Evolutionary conservation across 2,888 invertebrate species (phyloP), one percentile per base, ranked within the genome.

Genomic region (Galerucella pusilla): DNA sequence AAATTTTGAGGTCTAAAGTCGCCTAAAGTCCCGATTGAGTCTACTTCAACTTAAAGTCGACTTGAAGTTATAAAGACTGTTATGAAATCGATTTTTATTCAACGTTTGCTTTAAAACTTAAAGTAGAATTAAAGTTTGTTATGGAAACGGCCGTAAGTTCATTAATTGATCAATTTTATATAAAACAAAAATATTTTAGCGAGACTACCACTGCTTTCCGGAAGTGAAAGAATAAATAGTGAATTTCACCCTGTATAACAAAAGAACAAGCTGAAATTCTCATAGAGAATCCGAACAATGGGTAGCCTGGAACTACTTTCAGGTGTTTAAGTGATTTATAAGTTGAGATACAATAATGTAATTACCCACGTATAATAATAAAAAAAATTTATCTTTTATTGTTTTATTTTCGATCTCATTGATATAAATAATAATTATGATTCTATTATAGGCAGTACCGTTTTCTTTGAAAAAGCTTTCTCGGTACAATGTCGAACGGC

Each of bases 241-340:
- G 1, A 20, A 14, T 28, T 60, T 70, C 70, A 61, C n/a, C 70
- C 70, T 63, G 70, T 70, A 70, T 6, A 42, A 67, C 14, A 61
- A 61, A 46, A 20, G 46, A n/a, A 49, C 69, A 69, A 28, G 61
- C 35, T 20, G 25, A 35, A 59, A 42, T 60, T 66, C 72, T 67
- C 66, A 72, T 66, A 67, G 72, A 72, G 46, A 67, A 72, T 60
- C 49, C 45, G 46, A 66, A 72, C 72, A 72, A 72, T 72, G 67
- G 65, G 72, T 72, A 72, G 66, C 72, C 72, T 72, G 72, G 25
- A 60, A 72, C 66, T 25, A 72, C 66, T 67, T 72, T 72, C 72
- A 72, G 74, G 68, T 74, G 68, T 74, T 68, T 65, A 45, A 74
- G 42, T 74, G 64, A 74, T 68, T 69, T 68, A 73, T 54, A 73